Evolutionary conservation across 2,888 invertebrate genomes (phyloP).

Genomic region (Spilosoma lubricipeda): DNA sequence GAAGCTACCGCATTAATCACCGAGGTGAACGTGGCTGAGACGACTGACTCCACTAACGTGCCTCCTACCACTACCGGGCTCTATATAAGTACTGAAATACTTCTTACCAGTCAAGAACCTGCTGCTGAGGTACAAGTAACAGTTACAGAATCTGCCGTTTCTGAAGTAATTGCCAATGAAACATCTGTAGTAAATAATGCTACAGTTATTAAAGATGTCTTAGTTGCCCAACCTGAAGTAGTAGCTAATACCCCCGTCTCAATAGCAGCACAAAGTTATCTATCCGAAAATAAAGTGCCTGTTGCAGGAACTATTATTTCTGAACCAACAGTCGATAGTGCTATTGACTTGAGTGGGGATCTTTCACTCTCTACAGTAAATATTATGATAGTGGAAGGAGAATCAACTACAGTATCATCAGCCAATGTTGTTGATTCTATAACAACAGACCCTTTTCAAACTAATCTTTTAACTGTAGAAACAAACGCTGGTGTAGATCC

Average conservation of each 20-base stretch:
- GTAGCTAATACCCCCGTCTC: not conserved
- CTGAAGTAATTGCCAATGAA: not conserved
- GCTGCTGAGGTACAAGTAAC: not conserved
- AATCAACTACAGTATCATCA: not conserved
- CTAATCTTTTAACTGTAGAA: not conserved
- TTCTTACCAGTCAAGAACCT: not conserved
- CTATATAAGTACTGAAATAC: not conserved
- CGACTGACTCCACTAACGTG: not conserved
- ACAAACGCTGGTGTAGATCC: not conserved
- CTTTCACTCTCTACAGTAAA: constrained; percentile 5
- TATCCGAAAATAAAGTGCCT: constrained; percentile 6
- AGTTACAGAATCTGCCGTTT: not conserved
- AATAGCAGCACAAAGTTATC: constrained; percentile 12
- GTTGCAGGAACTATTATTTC: constrained; percentile 3
- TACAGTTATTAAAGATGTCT: not conserved
- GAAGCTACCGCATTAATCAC: not conserved
- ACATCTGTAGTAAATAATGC: not conserved
- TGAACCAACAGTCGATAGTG: not conserved
- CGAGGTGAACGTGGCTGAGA: not conserved
- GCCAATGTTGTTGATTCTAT: not conserved
- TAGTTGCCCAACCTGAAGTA: not conserved
- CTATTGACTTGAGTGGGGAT: not conserved
- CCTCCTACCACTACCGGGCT: not conserved
- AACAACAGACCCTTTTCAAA: not conserved
- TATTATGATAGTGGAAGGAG: constrained; percentile 9